Percentiles rank a stretch among this genome's conserved stretches.
These are phyloP conservation scores for Pristionchus mayeri DNA, from an alignment of 2,888 invertebrate genomes.

Conservation along the genomic window DNA sequence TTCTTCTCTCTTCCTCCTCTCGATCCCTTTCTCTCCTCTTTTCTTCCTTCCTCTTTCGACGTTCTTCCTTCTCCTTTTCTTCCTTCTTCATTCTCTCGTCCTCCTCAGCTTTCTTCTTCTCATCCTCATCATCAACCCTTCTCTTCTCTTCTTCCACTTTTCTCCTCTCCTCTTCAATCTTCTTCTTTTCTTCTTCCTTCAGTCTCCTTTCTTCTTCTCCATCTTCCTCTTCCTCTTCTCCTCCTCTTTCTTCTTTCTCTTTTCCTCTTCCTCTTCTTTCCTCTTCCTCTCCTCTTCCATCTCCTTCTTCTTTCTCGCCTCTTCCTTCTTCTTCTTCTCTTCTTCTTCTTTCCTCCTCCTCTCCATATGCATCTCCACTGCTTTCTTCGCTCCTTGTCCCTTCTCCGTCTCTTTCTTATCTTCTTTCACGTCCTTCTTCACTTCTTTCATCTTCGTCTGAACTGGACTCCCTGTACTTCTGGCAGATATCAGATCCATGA, in stretches of 20 bases:
- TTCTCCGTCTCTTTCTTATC: conserved; percentile 24
- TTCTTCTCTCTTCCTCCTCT: conserved; percentile 33
- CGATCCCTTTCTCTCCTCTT: conserved; percentile 11
- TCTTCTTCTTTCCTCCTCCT: conserved; percentile 33
- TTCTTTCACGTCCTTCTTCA: conserved; percentile 6
- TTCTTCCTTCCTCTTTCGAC: not conserved
- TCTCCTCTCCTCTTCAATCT: conserved; percentile 17
- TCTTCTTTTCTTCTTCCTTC: conserved; percentile 15
- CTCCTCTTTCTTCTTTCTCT: conserved; percentile 46
- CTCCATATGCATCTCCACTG: conserved; percentile 41
- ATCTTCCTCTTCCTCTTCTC: conserved; percentile 25
- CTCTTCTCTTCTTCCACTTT: conserved; percentile 7
- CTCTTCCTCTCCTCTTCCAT: not conserved
- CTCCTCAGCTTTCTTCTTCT: conserved; percentile 4
- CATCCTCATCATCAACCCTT: not conserved
- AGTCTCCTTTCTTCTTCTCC: not conserved
- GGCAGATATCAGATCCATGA: conserved; percentile 46
- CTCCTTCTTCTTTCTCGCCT: conserved; percentile 40
- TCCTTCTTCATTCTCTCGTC: not conserved
- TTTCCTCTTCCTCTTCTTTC: conserved; percentile 39
- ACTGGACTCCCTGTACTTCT: not conserved
- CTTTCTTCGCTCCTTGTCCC: conserved; percentile 44
- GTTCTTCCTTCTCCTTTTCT: conserved; percentile 31
- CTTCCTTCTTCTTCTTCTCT: conserved; percentile 40
- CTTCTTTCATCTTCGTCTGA: conserved; percentile 9